Evolutionary conservation across 2,797 vertebrate genomes (phyloP).

Genomic region (Epinephelus coioides): DNA sequence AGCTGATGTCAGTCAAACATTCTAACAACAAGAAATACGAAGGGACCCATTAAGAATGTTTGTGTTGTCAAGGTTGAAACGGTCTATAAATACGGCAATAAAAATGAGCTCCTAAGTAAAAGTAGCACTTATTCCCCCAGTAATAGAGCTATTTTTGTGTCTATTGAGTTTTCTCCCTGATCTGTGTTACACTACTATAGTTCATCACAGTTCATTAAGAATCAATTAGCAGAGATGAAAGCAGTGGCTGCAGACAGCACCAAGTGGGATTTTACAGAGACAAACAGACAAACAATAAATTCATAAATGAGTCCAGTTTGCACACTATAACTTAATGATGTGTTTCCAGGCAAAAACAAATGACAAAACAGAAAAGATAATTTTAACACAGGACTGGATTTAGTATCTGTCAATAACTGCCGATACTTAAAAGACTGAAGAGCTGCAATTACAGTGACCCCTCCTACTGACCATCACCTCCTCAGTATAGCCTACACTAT

Average conservation of each 20-base stretch:
- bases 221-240: slow-evolving; percentile 19
- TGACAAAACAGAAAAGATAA: not conserved
- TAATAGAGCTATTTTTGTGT: slow-evolving; percentile 14
- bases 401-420: not conserved
- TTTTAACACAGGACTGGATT: not conserved
- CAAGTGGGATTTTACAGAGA: not conserved
- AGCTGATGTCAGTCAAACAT: no score
- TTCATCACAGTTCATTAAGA: slow-evolving; percentile 32
- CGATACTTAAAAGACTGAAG: not conserved
- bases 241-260: slow-evolving; percentile 6
- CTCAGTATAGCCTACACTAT: not conserved
- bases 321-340: slow-evolving; percentile 20
- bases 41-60: no score
- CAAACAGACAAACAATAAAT: slow-evolving; percentile 17
- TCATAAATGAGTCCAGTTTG: slow-evolving; percentile 7
- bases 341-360: not conserved
- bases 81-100: not conserved
- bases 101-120: not conserved
- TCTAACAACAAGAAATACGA: no score
- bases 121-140: not conserved
- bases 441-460: not conserved
- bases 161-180: slow-evolving; percentile 5
- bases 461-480: not conserved
- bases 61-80: no score
- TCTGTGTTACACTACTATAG: not conserved